These are phyloP conservation scores for Sipha flava DNA, from an alignment of 1,140 invertebrate species.

Conservation along the genomic window DNA sequence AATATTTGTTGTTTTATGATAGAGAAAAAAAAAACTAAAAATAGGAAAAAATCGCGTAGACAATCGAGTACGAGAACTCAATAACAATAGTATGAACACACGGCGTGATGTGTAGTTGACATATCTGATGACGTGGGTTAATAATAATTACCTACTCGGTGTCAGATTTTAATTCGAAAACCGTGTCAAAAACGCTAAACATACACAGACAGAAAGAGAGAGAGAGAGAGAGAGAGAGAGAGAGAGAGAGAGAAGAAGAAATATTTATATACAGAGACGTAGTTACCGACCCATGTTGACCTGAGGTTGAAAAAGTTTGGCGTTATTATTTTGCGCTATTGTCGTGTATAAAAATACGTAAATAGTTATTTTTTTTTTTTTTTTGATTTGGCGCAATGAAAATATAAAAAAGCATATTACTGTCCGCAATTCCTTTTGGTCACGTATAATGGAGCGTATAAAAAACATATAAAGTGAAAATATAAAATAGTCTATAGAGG, in stretches of 20 bases:
- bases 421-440: neutral
- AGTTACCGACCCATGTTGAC: neutral
- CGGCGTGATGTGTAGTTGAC: neutral
- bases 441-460: conserved; percentile 6
- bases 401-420: neutral
- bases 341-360: neutral
- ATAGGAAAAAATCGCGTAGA: neutral
- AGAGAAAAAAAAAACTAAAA: neutral
- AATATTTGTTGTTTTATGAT: neutral
- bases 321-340: conserved; percentile 22
- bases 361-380: neutral
- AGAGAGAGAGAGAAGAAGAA: neutral
- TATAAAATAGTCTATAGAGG: neutral
- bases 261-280: neutral
- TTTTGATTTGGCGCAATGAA: neutral
- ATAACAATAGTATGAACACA: neutral
- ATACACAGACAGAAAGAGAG: neutral
- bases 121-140: conserved; percentile 28
- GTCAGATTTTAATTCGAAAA: conserved; percentile 31
- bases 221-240: neutral
- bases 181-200: conserved; percentile 12
- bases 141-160: conserved; percentile 27
- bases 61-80: neutral
- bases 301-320: conserved; percentile 3
- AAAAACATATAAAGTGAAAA: conserved; percentile 6